Evolutionary conservation across 2,113 vertebrate species (phyloP), one percentile per base, ranked within the genome.

Genomic region (Callipepla squamata): DNA sequence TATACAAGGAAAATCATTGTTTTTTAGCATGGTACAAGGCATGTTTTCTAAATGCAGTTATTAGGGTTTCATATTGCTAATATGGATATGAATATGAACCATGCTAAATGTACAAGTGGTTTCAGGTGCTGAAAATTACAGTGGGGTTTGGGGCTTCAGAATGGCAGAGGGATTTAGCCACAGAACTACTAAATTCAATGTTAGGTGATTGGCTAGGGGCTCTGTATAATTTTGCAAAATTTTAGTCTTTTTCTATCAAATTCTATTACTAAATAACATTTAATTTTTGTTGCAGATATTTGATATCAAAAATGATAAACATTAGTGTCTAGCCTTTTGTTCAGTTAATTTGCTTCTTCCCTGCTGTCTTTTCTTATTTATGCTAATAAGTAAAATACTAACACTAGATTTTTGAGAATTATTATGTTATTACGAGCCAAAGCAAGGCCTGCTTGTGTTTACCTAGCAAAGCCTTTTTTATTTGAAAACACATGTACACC

Each of bases 341-440:
- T 91, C 47, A 79, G 7, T 90, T 83, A 79, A 2, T 14, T 87
- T 78, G 20, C 42, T 59, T 92, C 53, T 92, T 53, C 20, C 61
- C 53, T 74, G 73, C 58, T 90, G 38, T 32, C 45, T 89, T 93
- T 91, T 93, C 57, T 57, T 57, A 84, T 92, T 92, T 76, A 77
- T 51, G 57, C 26, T 77, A 81, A 92, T 91, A 88, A 87, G 16
- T 23, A 89, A 87, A 93, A 81, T 51, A 67, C 18, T 51, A 80
- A 68, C 78, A 85, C 95, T 88, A 90, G 47, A 11, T 94, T 96
- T 91, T 89, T 28, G 90, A 95, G 36, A 16, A 48, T 92, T 80
- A 87, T 89, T 93, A 78, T 48, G 13, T 79, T 95, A 34, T 66
- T 80, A 85, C 80, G 86, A 78, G 63, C 40, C 47, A 94, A 93